Evolutionary conservation across 92 coral and sea anemone species (phyloP), one percentile per base, ranked within the genome.

Genomic region (Blastomussa wellsi): DNA sequence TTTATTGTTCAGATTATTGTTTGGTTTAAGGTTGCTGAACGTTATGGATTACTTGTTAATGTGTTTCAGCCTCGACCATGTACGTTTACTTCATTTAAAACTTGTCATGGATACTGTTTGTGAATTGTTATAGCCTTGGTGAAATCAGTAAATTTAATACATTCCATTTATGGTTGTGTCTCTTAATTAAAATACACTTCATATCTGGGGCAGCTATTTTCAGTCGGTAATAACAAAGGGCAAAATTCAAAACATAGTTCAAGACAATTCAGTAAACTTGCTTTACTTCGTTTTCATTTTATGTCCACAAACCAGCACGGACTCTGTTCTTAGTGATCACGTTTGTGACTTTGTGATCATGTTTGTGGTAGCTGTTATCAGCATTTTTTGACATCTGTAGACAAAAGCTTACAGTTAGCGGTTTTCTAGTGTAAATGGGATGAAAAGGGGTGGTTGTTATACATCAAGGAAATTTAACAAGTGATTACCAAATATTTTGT

Each of bases 181-280:
- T 76, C 68, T 62, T 62, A 10, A 62, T 76, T 8, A 76, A 32
- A 77, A 53, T 53, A 47, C 16, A 77, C 8, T 77, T 77, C 37
- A 77, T 32, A 77, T 53, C 35, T 35, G 24, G 68, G 49, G 80
- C 5, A 52, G 49, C 80, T 15, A 3, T 77, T 77, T 77, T 52
- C 31, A 77, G 80, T 77, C 26, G 79, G 37, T 48, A 24, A 24
- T 75, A 6, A 75, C 79, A 29, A 75, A 75, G 1, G 19, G 20
- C 16, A 75, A 29, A 75, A 6, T 75, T 75, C 79, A 75, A 75
- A 48, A 75, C 79, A 28, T 75, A 77, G 80, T 77, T 28, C 80
- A 77, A 77, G 80, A 33, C 80, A 77, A 77, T n/a, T n/a, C n/a
- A 49, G 70, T 77, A 77, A 77, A 55, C 69, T 77, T 55, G 81